Percentiles rank a stretch among this genome's conserved stretches.
These are phyloP conservation scores for Ennomos erosarius DNA, from an alignment of 2,888 invertebrate genomes.

Conservation along the genomic window DNA sequence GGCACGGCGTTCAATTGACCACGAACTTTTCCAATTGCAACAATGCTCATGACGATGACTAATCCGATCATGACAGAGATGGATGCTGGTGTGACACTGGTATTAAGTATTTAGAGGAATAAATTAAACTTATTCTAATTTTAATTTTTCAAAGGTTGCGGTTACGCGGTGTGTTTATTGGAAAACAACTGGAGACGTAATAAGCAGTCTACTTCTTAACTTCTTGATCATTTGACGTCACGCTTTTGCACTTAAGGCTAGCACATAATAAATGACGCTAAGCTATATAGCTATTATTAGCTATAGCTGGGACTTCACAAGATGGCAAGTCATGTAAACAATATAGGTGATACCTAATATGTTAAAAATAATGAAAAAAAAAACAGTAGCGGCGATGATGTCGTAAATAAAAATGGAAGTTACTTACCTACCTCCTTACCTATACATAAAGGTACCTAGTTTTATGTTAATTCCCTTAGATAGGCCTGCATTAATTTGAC, in stretches of 20 bases:
- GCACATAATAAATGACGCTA: slow-evolving; percentile 23
- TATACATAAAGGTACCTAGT: too few relatives aligned
- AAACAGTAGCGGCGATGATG: slow-evolving; percentile 13
- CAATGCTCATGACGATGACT: slow-evolving; percentile 51
- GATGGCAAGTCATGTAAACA: slow-evolving; percentile 13
- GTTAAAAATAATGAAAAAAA: not conserved
- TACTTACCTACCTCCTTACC: too few relatives aligned
- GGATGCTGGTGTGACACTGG: slow-evolving; percentile 29
- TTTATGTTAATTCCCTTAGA: too few relatives aligned
- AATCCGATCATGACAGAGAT: slow-evolving; percentile 54
- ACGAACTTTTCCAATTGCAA: slow-evolving; percentile 53
- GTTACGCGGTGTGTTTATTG: slow-evolving; percentile 53
- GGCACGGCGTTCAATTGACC: slow-evolving; percentile 49
- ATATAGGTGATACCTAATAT: too few relatives aligned
- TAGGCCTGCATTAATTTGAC: too few relatives aligned
- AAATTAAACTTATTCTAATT: slow-evolving; percentile 29
- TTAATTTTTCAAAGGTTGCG: slow-evolving; percentile 32
- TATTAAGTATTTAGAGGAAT: slow-evolving; percentile 24
- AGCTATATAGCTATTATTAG: too few relatives aligned
- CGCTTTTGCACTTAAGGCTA: slow-evolving; percentile 68
- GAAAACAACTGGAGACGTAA: slow-evolving; percentile 62
- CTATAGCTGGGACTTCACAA: slow-evolving; percentile 3
- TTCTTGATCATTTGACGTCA: slow-evolving; percentile 58
- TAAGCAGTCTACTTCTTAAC: slow-evolving; percentile 58
- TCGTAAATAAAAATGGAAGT: slow-evolving; percentile 30